Conservation (phyloP, 64 coral and sea anemone species). For the Cladopsammia gracilis region DNA sequence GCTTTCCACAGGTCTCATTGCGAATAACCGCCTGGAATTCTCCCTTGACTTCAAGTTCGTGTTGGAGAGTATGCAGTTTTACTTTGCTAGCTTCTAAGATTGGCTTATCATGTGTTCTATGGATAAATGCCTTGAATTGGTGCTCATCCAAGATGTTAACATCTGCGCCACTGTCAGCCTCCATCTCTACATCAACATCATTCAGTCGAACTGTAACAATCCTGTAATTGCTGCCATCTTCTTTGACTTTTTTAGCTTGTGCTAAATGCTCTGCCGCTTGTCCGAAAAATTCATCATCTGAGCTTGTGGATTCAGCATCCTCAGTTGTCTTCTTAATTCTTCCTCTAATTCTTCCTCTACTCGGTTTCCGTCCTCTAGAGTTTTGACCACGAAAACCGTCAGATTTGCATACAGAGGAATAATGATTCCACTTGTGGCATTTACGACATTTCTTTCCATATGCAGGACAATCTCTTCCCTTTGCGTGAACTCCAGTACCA, state of each 20-base stretch:
- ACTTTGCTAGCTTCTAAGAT: no score
- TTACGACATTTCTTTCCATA: slow-evolving; percentile 34
- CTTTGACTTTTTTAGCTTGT: slow-evolving; percentile 62
- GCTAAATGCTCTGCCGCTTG: slow-evolving; percentile 37
- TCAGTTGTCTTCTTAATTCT: slow-evolving; percentile 59
- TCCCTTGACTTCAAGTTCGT: slow-evolving; percentile 67
- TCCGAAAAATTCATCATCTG: slow-evolving; percentile 63
- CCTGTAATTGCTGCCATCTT: not conserved
- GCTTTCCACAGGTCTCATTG: slow-evolving; percentile 51
- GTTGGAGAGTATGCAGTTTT: slow-evolving; percentile 55
- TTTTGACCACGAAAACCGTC: not conserved
- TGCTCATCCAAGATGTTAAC: slow-evolving; percentile 77
- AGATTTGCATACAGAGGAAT: slow-evolving; percentile 28
- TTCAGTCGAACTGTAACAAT: slow-evolving; percentile 20
- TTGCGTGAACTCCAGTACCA: not conserved
- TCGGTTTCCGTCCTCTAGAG: no score
- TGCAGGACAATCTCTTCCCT: slow-evolving; percentile 2
- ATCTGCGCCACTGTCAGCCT: slow-evolving; percentile 67
- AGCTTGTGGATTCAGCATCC: slow-evolving; percentile 55
- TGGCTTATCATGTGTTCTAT: slow-evolving; percentile 7
- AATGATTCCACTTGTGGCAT: slow-evolving; percentile 58
- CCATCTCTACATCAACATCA: slow-evolving; percentile 41
- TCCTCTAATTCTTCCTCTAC: not conserved
- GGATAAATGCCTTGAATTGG: slow-evolving; percentile 64
- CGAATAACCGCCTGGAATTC: slow-evolving; percentile 44